phyloP scores from a whole-genome alignment of 1,140 invertebrate species.

The Arion vulgaris region DNA sequence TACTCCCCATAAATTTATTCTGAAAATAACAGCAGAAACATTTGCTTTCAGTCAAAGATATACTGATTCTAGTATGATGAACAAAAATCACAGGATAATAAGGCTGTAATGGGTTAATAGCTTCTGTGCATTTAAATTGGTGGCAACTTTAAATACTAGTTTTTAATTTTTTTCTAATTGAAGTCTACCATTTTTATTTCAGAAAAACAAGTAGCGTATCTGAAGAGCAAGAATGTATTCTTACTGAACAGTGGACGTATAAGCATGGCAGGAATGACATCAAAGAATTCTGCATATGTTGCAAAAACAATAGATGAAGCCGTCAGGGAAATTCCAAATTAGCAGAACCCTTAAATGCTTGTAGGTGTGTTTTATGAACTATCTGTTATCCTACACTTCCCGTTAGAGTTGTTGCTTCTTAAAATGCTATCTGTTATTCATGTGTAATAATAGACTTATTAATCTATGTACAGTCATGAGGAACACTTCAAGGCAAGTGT shows the following conservation, averaged over 20 bases:
- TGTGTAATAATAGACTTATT: not conserved
- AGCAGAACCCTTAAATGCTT: not conserved
- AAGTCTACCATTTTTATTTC: slow-evolving; percentile 17
- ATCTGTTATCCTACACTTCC: not conserved
- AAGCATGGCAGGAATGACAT: slow-evolving; percentile 94
- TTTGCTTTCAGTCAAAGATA: no score
- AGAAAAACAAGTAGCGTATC: slow-evolving; percentile 81
- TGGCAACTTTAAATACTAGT: no score
- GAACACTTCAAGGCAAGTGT: no score
- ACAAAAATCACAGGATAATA: no score
- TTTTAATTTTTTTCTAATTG: no score
- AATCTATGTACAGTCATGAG: no score
- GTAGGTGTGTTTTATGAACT: not conserved
- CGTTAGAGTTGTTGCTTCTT: not conserved
- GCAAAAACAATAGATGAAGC: slow-evolving; percentile 89
- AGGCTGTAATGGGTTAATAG: no score
- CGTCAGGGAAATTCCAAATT: slow-evolving; percentile 73
- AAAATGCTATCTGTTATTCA: not conserved
- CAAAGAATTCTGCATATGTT: slow-evolving; percentile 91
- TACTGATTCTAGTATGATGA: no score
- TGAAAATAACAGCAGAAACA: no score
- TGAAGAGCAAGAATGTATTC: slow-evolving; percentile 86
- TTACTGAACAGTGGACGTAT: slow-evolving; percentile 93
- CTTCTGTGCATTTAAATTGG: no score
- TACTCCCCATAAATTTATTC: no score